Evolutionary conservation across 2,113 vertebrate genomes (phyloP).

Genomic region (Stictonetta naevosa): DNA sequence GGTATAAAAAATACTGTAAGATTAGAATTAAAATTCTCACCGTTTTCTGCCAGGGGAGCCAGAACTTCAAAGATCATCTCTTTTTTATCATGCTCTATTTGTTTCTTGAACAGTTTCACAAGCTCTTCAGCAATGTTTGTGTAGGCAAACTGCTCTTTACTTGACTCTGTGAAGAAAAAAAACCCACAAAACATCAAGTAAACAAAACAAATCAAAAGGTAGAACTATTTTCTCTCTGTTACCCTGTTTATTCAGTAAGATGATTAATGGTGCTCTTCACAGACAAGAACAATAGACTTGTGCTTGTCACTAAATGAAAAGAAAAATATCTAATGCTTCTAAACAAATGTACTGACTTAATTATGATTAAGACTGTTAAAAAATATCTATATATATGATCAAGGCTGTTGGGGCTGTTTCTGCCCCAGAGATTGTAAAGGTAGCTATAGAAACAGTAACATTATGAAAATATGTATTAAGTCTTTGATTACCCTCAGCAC

Average conservation of each 20-base stretch:
- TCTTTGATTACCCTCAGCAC: constrained; percentile 34
- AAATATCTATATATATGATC: background rate
- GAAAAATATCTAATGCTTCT: constrained; percentile 36
- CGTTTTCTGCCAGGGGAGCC: constrained; percentile 96
- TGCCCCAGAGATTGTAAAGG: constrained; percentile 19
- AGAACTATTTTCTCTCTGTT: constrained; percentile 36
- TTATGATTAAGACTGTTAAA: constrained; percentile 48
- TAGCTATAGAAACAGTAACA: constrained; percentile 59
- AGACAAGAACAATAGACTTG: constrained; percentile 20
- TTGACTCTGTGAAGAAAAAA: constrained; percentile 86
- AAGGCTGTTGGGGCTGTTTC: background rate
- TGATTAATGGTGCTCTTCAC: constrained; percentile 48
- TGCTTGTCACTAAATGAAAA: constrained; percentile 37
- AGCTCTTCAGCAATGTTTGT: constrained; percentile 95
- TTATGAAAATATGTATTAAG: constrained; percentile 23
- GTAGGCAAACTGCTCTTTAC: constrained; percentile 98
- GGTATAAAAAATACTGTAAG: background rate
- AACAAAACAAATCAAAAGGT: constrained; percentile 31
- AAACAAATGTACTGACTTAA: constrained; percentile 45
- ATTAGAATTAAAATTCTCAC: constrained; percentile 74
- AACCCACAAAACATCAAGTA: constrained; percentile 27
- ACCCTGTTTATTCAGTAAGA: constrained; percentile 16
- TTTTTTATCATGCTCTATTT: constrained; percentile 95
- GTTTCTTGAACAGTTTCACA: constrained; percentile 95
- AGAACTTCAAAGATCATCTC: constrained; percentile 99